phyloP scores from a whole-genome alignment of 2,888 invertebrate genomes.

The Mimas tiliae region DNA sequence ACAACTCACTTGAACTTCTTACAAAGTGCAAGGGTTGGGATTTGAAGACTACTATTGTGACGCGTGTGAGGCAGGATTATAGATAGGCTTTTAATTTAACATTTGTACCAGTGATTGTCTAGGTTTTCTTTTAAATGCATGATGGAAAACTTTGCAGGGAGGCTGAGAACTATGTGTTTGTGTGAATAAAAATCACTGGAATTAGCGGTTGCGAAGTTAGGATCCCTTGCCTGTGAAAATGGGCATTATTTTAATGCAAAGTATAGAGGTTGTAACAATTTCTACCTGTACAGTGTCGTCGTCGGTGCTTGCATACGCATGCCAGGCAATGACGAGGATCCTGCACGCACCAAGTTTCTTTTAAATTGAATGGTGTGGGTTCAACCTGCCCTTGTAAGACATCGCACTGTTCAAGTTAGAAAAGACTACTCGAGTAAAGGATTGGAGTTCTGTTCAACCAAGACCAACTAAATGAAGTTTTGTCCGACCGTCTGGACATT shows the following conservation, averaged over 20 bases:
- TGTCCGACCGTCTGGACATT: constrained; percentile 61
- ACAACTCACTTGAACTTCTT: constrained; percentile 65
- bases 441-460: constrained; percentile 85
- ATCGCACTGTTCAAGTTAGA: constrained; percentile 84
- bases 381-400: constrained; percentile 73
- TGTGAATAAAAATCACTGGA: constrained; percentile 77
- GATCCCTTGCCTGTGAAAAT: constrained; percentile 89
- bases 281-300: constrained; percentile 79
- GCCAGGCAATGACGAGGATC: constrained; percentile 67
- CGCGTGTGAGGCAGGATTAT: constrained; percentile 64
- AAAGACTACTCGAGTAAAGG: constrained; percentile 83
- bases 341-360: constrained; percentile 82
- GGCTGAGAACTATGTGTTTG: constrained; percentile 82
- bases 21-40: constrained; percentile 79
- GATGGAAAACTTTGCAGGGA: constrained; percentile 83
- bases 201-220: constrained; percentile 79
- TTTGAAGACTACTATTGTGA: constrained; percentile 47
- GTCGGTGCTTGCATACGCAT: constrained; percentile 56
- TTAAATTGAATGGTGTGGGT: constrained; percentile 84
- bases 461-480: constrained; percentile 82
- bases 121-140: constrained; percentile 79
- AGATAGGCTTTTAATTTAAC: constrained; percentile 62
- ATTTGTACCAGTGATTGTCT: constrained; percentile 68
- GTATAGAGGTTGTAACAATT: constrained; percentile 93
- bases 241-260: constrained; percentile 96